Percentiles rank a stretch among this genome's conserved stretches.
Conservation (phyloP, 2,797 vertebrate species). For the Lepus oiostolus region DNA sequence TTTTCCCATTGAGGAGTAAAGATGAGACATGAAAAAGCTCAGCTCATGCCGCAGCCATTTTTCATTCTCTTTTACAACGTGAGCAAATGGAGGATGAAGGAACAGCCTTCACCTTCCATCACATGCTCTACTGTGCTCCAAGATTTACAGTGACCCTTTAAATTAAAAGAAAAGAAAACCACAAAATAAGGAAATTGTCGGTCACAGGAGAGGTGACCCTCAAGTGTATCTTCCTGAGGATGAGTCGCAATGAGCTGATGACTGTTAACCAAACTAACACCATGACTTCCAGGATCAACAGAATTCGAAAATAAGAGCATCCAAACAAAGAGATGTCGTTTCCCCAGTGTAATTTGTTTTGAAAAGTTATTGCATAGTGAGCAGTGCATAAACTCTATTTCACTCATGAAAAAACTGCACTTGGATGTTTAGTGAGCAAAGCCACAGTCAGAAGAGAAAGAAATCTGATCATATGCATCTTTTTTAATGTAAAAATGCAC, state of each 20-base stretch:
- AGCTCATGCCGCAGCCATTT: conserved; percentile 22
- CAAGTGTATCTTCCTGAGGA: background rate
- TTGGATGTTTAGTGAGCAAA: conserved; percentile 65
- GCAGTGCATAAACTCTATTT: conserved; percentile 55
- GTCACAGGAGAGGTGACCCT: background rate
- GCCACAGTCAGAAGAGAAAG: conserved; percentile 67
- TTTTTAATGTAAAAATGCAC: conserved; percentile 78
- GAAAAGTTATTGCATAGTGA: conserved; percentile 50
- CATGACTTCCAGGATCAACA: conserved; percentile 58
- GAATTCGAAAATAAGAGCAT: conserved; percentile 49
- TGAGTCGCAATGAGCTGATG: conserved; percentile 10
- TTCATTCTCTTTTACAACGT: conserved; percentile 60
- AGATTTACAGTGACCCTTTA: conserved; percentile 65
- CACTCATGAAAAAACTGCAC: conserved; percentile 72
- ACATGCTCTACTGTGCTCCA: conserved; percentile 14
- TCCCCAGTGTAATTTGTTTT: conserved; percentile 32
- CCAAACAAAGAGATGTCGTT: conserved; percentile 52
- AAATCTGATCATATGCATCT: conserved; percentile 69
- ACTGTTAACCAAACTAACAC: conserved; percentile 11
- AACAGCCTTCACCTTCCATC: conserved; percentile 74
- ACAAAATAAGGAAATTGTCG: conserved; percentile 1
- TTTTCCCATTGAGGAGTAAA: conserved; percentile 57
- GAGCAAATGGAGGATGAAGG: conserved; percentile 65
- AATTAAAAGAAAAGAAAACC: background rate
- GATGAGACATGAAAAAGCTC: conserved; percentile 48